phyloP scores from a whole-genome alignment of 2,797 vertebrate genomes.

The Anguilla pacifica region DNA sequence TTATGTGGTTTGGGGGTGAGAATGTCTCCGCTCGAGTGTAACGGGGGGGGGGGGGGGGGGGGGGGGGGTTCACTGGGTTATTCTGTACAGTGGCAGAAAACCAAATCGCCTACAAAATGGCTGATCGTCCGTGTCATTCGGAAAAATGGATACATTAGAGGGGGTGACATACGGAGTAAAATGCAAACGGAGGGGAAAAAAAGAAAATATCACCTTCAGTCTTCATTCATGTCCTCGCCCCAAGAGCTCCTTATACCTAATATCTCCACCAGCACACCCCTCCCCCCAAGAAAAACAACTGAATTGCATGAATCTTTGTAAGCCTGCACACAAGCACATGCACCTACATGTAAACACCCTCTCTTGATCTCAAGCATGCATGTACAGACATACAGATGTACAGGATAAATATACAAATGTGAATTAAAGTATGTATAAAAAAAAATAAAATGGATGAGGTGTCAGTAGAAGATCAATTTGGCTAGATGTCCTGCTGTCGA shows the following conservation, averaged over 20 bases:
- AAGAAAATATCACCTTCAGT: neutral
- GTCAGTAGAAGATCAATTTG: no score
- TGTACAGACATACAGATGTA: no score
- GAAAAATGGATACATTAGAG: neutral
- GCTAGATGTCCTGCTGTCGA: no score
- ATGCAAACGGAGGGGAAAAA: neutral
- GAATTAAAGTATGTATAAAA: no score
- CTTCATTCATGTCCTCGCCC: neutral
- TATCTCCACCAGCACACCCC: neutral
- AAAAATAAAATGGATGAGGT: no score
- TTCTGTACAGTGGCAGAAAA: neutral
- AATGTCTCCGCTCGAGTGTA: neutral
- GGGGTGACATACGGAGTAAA: neutral
- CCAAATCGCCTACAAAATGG: neutral
- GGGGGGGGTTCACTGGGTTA: neutral
- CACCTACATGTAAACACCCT: no score
- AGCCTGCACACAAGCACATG: neutral
- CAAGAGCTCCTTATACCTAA: neutral
- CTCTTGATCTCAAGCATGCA: no score
- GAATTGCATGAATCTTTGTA: neutral
- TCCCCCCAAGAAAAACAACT: neutral
- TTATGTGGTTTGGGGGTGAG: neutral
- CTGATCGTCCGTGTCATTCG: neutral
- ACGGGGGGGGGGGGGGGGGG: conserved; percentile 11
- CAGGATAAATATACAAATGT: no score